Evolutionary conservation across 2,888 invertebrate genomes (phyloP), one percentile per base, ranked within the genome.

Genomic region (Sinodicranocentrus sp.): DNA sequence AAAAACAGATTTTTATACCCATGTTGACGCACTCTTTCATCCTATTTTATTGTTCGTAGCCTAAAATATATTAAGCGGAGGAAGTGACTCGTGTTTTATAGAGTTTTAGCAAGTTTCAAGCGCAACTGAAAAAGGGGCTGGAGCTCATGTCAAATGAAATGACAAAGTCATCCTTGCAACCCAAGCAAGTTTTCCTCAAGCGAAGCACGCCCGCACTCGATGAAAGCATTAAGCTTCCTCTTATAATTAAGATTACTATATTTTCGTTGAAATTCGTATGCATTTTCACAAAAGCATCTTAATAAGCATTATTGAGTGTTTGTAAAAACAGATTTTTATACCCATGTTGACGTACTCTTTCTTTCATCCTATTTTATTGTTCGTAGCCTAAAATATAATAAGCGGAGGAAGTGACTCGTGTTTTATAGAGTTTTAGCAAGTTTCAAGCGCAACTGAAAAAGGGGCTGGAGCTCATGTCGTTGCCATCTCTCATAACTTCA

Each of bases 401-500:
- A 57, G 54, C 10, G 6, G 13, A 48, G 44, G 61, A 73, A 73
- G 73, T 59, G 13, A 8, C 59, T 17, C 2, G 48, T 8, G 48
- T 52, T n/a, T 52, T 52, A 2, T 25, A 25, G 44, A 25, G 52
- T 15, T 52, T 8, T 52, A 1, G 1, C 3, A 52, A 1, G 25
- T 23, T 61, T 17, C 44, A 19, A 61, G 52, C 13, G 44, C 15
- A n/a, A 8, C 44, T 72, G 43, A 39, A 48, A 73, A 76, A 65
- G 75, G 75, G 75, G 65, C 65, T 76, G 75, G 75, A 65, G 43
- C 75, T 26, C n/a, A 61, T 65, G 65, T 63, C 75, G 65, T 65
- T 76, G 63, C 67, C 76, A 77, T 67, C 76, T 67, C 67, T 77
- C 67, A 57, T 77, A 39, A 48, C n/a, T 54, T 70, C 78, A 70